phyloP scores from a whole-genome alignment of 1,140 invertebrate genomes.

The Bombyx mandarina region DNA sequence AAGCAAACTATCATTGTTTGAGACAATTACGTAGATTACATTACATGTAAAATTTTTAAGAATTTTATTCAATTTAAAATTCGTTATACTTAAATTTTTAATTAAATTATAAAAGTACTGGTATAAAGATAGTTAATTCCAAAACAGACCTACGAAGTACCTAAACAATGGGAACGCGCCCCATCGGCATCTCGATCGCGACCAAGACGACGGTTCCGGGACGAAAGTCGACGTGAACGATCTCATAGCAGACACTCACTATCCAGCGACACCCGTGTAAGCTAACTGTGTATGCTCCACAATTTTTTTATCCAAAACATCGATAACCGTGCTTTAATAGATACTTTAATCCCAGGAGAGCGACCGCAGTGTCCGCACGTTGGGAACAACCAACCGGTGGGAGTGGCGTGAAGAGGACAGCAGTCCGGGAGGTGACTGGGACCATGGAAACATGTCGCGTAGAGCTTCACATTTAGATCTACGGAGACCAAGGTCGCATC shows the following conservation, averaged over 20 bases:
- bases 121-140: no score
- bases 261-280: constrained; percentile 76
- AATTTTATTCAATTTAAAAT: no score
- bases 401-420: constrained; percentile 55
- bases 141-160: constrained; percentile 67
- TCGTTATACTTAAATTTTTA: no score
- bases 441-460: constrained; percentile 31
- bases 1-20: no score
- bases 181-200: constrained; percentile 37
- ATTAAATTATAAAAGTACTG: no score
- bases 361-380: constrained; percentile 53
- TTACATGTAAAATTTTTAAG: no score
- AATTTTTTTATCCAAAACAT: neutral
- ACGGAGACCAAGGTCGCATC: constrained; percentile 26
- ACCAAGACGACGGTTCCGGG: constrained; percentile 36
- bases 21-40: no score
- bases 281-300: constrained; percentile 1
- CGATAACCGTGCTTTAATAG: no score
- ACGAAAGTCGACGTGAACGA: constrained; percentile 53
- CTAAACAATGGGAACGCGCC: constrained; percentile 40
- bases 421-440: constrained; percentile 44
- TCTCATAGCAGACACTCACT: constrained; percentile 76
- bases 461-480: constrained; percentile 53
- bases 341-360: constrained; percentile 36
- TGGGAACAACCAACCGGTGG: constrained; percentile 31